Conservation (phyloP, 2,113 vertebrate species). For the Herpetotheres cachinnans region DNA sequence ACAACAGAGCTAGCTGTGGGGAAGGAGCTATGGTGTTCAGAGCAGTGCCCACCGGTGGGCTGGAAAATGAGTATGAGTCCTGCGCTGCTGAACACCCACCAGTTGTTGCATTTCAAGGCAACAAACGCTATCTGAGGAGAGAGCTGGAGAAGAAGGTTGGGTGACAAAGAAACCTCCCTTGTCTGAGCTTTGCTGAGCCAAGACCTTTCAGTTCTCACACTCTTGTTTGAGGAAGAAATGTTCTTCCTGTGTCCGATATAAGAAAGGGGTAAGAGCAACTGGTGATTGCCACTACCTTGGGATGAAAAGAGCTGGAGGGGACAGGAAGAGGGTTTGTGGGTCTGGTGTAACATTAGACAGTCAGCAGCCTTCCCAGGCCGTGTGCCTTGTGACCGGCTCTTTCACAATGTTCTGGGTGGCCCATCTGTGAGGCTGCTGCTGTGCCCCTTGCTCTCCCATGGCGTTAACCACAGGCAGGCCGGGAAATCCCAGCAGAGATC, state of each 20-base stretch:
- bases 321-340: neutral
- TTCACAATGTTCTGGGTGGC: constrained; percentile 26
- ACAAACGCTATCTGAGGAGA: neutral
- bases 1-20: neutral
- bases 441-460: neutral
- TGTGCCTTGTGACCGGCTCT: neutral
- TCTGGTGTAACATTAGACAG: neutral
- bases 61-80: neutral
- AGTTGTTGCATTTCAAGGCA: neutral
- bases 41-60: neutral
- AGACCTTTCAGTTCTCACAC: neutral
- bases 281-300: neutral
- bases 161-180: neutral
- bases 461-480: neutral
- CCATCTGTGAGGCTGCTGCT: neutral
- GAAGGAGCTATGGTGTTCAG: neutral
- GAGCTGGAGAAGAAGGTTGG: neutral
- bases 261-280: neutral
- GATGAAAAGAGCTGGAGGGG: neutral
- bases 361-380: neutral
- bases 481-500: constrained; percentile 11
- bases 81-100: neutral
- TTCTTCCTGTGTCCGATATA: neutral
- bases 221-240: neutral
- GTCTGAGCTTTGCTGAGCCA: neutral